phyloP scores from a whole-genome alignment of 2,113 vertebrate genomes.

The Ammospiza caudacuta region DNA sequence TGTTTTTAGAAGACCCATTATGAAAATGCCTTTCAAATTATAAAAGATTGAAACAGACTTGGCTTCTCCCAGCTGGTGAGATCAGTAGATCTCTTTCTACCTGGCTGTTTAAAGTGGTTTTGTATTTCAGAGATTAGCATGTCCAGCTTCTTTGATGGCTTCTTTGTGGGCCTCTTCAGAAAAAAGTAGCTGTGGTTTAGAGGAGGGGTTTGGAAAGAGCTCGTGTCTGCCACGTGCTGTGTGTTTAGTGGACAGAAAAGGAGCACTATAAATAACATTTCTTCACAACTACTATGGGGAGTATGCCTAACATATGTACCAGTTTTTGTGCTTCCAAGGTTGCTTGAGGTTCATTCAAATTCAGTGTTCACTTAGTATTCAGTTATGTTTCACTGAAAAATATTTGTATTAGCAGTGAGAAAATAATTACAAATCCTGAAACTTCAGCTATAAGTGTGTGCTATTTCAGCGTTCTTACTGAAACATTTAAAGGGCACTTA shows the following conservation, averaged over 20 bases:
- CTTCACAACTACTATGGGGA: neutral
- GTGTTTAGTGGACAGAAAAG: neutral
- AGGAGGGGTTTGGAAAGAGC: neutral
- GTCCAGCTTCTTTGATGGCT: neutral
- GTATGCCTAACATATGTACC: neutral
- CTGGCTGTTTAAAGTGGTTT: neutral
- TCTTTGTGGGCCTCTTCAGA: neutral
- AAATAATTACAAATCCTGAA: neutral
- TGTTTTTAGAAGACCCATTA: neutral
- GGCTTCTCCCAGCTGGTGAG: neutral
- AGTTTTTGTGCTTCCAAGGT: neutral
- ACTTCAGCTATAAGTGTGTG: neutral
- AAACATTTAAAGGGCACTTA: neutral
- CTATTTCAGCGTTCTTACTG: neutral
- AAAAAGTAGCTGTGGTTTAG: neutral
- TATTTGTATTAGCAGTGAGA: neutral
- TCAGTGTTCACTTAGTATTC: neutral
- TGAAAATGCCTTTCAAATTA: neutral
- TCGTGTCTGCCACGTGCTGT: rapidly evolving
- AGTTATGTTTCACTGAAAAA: neutral
- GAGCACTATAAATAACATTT: neutral
- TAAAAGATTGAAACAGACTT: neutral
- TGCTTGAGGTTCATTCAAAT: neutral
- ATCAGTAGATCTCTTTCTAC: neutral
- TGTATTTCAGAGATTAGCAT: neutral